These are phyloP conservation scores for Poeciliopsis turneri DNA, from an alignment of 2,797 vertebrate species.

Conservation along the genomic window DNA sequence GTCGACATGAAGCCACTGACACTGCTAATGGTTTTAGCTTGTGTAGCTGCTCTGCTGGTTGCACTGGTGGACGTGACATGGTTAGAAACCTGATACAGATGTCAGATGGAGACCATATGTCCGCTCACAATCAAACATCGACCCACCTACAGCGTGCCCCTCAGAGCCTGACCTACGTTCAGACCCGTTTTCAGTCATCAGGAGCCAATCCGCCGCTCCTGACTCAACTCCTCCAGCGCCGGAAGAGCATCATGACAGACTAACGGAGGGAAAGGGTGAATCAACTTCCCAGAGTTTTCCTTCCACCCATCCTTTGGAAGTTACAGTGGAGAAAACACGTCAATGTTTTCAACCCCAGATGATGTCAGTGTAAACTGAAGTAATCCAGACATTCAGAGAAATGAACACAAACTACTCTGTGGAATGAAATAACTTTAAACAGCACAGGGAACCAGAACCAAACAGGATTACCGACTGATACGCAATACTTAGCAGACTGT, in stretches of 20 bases:
- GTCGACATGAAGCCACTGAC: neutral
- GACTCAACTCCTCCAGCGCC: neutral
- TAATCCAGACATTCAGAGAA: neutral
- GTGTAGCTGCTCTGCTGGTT: conserved; percentile 1
- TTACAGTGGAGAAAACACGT: neutral
- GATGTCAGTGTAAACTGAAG: neutral
- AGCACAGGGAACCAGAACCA: neutral
- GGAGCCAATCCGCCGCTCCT: conserved; percentile 7
- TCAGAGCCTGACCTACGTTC: neutral
- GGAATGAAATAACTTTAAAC: neutral
- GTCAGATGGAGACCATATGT: conserved; percentile 37
- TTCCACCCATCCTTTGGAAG: neutral
- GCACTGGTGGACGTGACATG: neutral
- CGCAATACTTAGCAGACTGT: neutral
- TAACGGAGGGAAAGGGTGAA: neutral
- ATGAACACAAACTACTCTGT: neutral
- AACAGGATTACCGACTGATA: neutral
- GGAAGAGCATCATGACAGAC: neutral
- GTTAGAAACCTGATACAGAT: conserved; percentile 31
- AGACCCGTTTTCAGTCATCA: neutral
- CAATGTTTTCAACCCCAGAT: neutral
- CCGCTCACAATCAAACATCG: conserved; percentile 31
- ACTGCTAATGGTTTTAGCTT: neutral
- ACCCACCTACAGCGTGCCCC: neutral
- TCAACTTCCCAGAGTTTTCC: neutral